A percentile compares a stretch with the other conserved stretches of the same genome.
These are phyloP conservation scores for Dryobota labecula DNA, from an alignment of 2,888 invertebrate species.

Conservation along the genomic window DNA sequence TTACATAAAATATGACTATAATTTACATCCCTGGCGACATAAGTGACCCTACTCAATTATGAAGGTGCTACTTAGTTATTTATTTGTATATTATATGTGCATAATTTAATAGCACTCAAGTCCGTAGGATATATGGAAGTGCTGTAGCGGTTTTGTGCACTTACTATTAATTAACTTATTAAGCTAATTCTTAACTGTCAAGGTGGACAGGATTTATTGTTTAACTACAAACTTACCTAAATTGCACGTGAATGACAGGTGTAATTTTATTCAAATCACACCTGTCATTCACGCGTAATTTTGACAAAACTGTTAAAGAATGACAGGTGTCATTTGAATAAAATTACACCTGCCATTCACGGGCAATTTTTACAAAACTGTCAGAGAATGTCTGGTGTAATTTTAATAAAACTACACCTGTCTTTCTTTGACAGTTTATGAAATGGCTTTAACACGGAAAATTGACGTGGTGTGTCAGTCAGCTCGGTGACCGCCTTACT, in stretches of 20 bases:
- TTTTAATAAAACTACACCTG: background rate
- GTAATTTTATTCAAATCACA: background rate
- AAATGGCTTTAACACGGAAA: background rate
- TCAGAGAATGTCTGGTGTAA: no score
- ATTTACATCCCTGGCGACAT: slow-evolving; percentile 38
- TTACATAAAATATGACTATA: slow-evolving; percentile 24
- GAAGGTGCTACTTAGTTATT: slow-evolving; percentile 40
- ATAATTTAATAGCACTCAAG: slow-evolving; percentile 43
- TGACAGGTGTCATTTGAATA: no score
- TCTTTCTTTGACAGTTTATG: background rate
- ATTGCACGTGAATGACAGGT: background rate
- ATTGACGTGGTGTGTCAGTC: no score
- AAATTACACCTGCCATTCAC: background rate
- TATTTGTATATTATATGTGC: slow-evolving; percentile 40
- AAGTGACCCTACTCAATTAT: slow-evolving; percentile 53
- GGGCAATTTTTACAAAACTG: no score
- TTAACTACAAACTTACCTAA: no score
- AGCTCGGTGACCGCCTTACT: background rate
- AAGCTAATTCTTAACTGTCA: background rate
- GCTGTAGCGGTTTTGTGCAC: slow-evolving; percentile 18
- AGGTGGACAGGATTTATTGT: background rate
- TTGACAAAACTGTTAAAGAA: no score
- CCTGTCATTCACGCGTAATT: no score
- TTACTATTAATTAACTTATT: slow-evolving; percentile 11
- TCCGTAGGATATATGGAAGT: background rate